Base-by-base conservation (phyloP, 1,140 invertebrate genomes). In the Brachionus plicatilis region DNA sequence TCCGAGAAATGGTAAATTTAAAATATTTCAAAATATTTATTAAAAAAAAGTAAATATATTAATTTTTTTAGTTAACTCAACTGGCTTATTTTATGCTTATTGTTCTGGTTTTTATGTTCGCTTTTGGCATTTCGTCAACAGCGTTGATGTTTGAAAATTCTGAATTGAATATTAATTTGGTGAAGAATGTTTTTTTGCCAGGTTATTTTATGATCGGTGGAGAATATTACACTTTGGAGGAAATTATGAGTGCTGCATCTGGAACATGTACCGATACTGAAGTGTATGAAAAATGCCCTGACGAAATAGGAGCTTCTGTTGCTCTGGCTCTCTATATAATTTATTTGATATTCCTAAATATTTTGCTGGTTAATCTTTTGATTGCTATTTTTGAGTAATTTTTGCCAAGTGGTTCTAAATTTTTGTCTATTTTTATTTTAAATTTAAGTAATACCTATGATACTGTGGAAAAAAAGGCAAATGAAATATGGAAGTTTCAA, bases 311-410 rank as follows among this genome's bases (percentile, higher is more conserved):
- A 24, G 37, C 79, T 41, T n/a, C 50, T 14, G 14, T 82, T 9
- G n/a, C 79, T 65, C 20, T 82, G 11, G 50, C 53, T 27, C 24
- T 82, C 0, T 82, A 82, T 27, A 53, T 82, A 3, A 24, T 82
- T 6, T 82, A 82, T 43, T 68, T 82, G 14, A 17, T 82, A 41
- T 65, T 82, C 43, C 24, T 82, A 29, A 82, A 82, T 27, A 82
- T 82, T 82, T 24, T 82, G 24, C 43, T 82, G 3, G 56, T 82
- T 14, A 82, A 82, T 45, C 53, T 82, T 43, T 60, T 82, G 12
- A 82, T 82, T 65, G 79, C 79, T 27, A 82, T 82, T 68, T 82
- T 82, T 50, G 60, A 82, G 79, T 82, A 82, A 82, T n/a, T 20
- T 24, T 82, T 0, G 5, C 8, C 20, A 14, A n/a, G 17, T 20